Conservation (phyloP, 2,797 vertebrate species). For the Linurgus olivaceus region DNA sequence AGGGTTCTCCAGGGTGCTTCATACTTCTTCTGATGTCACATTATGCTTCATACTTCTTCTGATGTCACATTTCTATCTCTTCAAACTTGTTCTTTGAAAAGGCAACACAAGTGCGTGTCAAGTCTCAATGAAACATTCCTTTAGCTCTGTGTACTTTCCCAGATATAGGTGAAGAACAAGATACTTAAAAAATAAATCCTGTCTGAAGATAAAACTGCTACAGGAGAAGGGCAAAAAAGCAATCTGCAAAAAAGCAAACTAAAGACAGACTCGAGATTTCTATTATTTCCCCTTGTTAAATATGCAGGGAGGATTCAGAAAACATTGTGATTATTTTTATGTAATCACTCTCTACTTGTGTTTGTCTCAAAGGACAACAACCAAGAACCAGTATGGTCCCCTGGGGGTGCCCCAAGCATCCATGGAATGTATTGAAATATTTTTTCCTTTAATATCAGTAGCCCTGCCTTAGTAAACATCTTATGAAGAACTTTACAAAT, state of each 20-base stretch:
- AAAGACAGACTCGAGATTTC: background rate
- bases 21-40: background rate
- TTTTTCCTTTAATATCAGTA: background rate
- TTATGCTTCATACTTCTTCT: background rate
- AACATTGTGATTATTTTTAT: background rate
- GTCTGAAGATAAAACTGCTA: background rate
- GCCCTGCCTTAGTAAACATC: background rate
- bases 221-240: background rate
- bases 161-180: background rate
- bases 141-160: background rate
- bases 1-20: background rate
- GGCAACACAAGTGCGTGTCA: background rate
- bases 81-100: background rate
- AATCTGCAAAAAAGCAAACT: background rate
- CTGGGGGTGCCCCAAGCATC: constrained; percentile 12
- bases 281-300: background rate
- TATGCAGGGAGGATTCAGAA: background rate
- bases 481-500: background rate
- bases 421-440: constrained; percentile 6
- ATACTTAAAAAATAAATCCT: background rate
- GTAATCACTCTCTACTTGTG: background rate
- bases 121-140: background rate
- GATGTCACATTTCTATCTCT: background rate
- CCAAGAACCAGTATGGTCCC: background rate
- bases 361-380: constrained; percentile 13